phyloP scores from a whole-genome alignment of 2,797 vertebrate species.

The Rhincodon typus region DNA sequence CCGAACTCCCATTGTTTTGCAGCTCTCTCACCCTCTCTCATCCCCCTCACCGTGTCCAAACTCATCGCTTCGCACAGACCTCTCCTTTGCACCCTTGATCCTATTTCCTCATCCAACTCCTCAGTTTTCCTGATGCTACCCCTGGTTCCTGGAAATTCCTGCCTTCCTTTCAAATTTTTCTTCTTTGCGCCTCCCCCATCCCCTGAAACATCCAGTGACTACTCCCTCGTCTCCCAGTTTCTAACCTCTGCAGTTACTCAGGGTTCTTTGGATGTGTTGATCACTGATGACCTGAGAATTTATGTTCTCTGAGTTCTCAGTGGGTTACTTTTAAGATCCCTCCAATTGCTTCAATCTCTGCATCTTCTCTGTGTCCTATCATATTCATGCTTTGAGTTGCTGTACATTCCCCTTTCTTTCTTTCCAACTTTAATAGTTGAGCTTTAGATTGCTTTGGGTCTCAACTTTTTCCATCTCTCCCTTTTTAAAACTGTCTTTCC shows the following conservation, averaged over 20 bases:
- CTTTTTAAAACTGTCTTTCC: neutral
- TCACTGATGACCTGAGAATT: neutral
- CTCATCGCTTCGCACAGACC: neutral
- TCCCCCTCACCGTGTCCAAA: neutral
- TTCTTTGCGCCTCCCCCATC: neutral
- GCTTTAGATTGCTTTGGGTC: neutral
- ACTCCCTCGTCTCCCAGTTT: neutral
- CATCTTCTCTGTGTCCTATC: neutral
- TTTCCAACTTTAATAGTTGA: neutral
- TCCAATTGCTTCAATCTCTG: neutral
- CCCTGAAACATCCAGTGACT: too few relatives aligned
- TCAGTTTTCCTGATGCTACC: neutral
- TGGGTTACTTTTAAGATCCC: neutral
- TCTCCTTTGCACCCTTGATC: neutral
- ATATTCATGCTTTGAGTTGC: neutral
- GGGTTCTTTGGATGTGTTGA: neutral
- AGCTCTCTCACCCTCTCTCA: neutral
- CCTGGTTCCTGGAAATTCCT: neutral
- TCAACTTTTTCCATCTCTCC: neutral
- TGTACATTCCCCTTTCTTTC: neutral
- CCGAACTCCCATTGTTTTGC: neutral
- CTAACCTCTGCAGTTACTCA: too few relatives aligned
- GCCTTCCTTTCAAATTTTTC: neutral
- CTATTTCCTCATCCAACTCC: neutral
- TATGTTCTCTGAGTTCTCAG: neutral